Percentiles rank a stretch among this genome's conserved stretches.
phyloP scores from a whole-genome alignment of 2,797 vertebrate genomes.

The Chrysolophus pictus region DNA sequence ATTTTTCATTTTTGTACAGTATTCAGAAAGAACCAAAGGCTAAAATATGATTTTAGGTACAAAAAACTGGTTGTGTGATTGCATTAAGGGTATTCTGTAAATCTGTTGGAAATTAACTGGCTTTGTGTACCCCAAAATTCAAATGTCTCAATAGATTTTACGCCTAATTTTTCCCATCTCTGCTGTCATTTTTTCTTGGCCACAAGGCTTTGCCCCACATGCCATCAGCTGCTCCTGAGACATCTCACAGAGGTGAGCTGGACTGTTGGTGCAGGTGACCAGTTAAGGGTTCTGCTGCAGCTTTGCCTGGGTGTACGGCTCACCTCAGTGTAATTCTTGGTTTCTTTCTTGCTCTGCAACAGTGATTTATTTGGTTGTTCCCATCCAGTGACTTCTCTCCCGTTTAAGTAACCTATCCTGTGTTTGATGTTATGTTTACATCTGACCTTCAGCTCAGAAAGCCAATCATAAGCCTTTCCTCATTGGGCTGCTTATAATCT shows the following conservation, averaged over 20 bases:
- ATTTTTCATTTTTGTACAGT: neutral
- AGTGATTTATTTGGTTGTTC: neutral
- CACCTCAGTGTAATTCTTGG: neutral
- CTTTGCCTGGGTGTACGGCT: accelerated
- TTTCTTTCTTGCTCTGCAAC: neutral
- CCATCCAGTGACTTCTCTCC: neutral
- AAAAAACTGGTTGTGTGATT: neutral
- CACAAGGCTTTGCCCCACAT: accelerated
- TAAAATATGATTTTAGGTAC: neutral
- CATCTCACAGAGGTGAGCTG: neutral
- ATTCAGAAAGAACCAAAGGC: neutral
- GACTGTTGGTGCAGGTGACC: neutral
- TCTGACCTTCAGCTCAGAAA: neutral
- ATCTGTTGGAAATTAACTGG: neutral
- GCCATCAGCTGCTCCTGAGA: neutral
- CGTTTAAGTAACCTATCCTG: neutral
- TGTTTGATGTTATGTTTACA: accelerated
- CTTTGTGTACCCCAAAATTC: neutral
- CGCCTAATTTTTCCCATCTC: neutral
- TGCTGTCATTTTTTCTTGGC: neutral
- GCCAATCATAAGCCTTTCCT: neutral
- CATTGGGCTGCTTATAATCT: neutral
- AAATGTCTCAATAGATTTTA: neutral
- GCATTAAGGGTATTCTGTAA: neutral
- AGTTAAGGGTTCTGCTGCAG: neutral